Percentiles rank a stretch among this genome's conserved stretches.
Evolutionary conservation across 2,113 vertebrate genomes (phyloP).

Genomic region (Entomyzon cyanotis): DNA sequence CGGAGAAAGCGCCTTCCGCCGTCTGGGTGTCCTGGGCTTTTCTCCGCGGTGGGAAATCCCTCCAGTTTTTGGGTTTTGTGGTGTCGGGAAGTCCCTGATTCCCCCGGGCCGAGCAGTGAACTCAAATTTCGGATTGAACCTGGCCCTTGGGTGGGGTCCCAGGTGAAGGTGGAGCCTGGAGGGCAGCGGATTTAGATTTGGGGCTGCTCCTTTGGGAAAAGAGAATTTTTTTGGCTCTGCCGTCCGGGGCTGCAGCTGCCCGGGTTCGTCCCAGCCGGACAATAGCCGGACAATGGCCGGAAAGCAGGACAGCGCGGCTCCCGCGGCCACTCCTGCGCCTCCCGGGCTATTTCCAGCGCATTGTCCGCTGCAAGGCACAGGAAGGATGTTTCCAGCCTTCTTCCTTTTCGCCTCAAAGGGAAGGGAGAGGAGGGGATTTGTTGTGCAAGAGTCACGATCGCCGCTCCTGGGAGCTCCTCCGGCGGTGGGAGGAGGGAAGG

Average conservation of each 20-base stretch:
- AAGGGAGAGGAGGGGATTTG: not conserved
- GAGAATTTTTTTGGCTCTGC: not conserved
- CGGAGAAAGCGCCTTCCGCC: not conserved
- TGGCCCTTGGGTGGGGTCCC: rapidly evolving
- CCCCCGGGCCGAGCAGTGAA: rapidly evolving
- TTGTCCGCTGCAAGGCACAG: not conserved
- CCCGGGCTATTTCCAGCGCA: constrained; percentile 42
- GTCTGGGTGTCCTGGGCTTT: rapidly evolving
- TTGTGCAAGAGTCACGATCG: not conserved
- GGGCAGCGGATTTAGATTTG: not conserved
- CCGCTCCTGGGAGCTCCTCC: not conserved
- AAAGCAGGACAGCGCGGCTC: not conserved
- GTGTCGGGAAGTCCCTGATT: not conserved
- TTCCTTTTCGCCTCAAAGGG: constrained; percentile 31
- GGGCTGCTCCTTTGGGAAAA: rapidly evolving
- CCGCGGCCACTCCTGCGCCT: not conserved
- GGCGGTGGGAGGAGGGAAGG: rapidly evolving
- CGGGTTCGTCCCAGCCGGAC: rapidly evolving
- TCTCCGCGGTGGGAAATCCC: not conserved
- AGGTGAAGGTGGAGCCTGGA: not conserved
- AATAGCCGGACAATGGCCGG: constrained; percentile 6
- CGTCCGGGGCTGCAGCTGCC: not conserved
- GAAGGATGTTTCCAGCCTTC: constrained; percentile 61
- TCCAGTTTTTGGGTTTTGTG: rapidly evolving
- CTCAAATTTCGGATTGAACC: rapidly evolving